A percentile compares a stretch with the other conserved stretches of the same genome.
These are phyloP conservation scores for Syrista parreyssii DNA, from an alignment of 2,888 invertebrate species.

Conservation along the genomic window DNA sequence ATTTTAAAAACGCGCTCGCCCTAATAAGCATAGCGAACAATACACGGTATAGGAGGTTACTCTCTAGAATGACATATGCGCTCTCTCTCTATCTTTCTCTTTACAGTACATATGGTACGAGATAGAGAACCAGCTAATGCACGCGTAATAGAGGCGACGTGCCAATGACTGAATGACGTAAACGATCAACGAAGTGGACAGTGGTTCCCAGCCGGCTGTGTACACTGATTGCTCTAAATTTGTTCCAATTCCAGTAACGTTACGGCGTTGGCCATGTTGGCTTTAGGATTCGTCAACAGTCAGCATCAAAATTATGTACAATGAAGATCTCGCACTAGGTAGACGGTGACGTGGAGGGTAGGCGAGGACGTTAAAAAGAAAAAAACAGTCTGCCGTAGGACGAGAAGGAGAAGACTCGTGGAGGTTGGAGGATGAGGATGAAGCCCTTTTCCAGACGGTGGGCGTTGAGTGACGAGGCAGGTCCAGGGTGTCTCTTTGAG, in stretches of 20 bases:
- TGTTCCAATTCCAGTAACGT: background rate
- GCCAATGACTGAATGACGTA: constrained; percentile 8
- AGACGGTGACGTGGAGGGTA: background rate
- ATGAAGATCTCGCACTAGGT: background rate
- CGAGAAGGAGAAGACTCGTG: background rate
- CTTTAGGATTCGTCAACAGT: background rate
- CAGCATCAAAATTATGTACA: background rate
- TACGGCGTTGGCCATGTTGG: background rate
- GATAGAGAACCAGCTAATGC: background rate
- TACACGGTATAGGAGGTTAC: background rate
- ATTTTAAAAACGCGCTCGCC: background rate
- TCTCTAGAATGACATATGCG: too few species aligned
- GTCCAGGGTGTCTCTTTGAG: background rate
- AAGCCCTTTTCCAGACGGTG: background rate
- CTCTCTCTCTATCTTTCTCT: background rate
- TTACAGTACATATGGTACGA: background rate
- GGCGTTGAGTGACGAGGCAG: background rate
- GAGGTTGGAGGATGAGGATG: background rate
- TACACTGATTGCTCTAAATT: constrained; percentile 1
- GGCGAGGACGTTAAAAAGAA: background rate
- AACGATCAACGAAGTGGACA: background rate
- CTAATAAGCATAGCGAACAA: background rate
- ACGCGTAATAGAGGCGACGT: constrained; percentile 5
- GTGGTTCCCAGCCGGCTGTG: background rate
- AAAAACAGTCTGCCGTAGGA: background rate